phyloP scores from a whole-genome alignment of 2,113 vertebrate genomes.

The Acanthochromis polyacanthus region DNA sequence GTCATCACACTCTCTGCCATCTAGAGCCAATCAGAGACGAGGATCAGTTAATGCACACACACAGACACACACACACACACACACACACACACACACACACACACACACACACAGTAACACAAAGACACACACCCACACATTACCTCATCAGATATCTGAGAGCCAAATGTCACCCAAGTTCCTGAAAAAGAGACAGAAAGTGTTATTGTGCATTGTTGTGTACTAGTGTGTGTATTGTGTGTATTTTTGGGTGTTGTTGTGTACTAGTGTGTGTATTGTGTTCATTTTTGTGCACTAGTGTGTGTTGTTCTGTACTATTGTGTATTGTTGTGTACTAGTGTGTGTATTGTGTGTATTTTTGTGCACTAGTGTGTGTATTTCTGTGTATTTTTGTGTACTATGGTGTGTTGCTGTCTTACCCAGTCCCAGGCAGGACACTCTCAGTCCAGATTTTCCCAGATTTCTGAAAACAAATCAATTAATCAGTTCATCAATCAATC shows the following conservation, averaged over 20 bases:
- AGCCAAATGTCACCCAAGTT: conserved; percentile 90
- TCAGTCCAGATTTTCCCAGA: conserved; percentile 88
- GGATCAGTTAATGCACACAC: conserved; percentile 1
- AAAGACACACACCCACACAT: neutral
- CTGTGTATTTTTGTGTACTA: conserved; percentile 17
- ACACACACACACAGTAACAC: neutral
- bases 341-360: neutral
- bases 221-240: neutral
- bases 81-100: neutral
- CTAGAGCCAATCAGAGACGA: conserved; percentile 32
- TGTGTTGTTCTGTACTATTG: too few relatives aligned
- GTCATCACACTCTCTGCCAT: conserved; percentile 75
- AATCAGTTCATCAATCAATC: neutral
- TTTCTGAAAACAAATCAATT: conserved; percentile 77
- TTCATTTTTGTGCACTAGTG: too few relatives aligned
- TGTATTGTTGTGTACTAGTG: neutral
- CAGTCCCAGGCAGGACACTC: conserved; percentile 87
- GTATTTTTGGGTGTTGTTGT: too few relatives aligned
- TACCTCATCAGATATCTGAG: conserved; percentile 88
- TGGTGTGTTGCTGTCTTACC: conserved; percentile 77
- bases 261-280: too few relatives aligned
- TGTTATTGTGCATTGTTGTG: neutral
- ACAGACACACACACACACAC: conserved; percentile 21
- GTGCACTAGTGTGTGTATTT: conserved; percentile 6
- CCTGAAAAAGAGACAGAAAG: conserved; percentile 71